Evolutionary conservation across 2,888 invertebrate species (phyloP).

Genomic region (Deroplatys truncata): DNA sequence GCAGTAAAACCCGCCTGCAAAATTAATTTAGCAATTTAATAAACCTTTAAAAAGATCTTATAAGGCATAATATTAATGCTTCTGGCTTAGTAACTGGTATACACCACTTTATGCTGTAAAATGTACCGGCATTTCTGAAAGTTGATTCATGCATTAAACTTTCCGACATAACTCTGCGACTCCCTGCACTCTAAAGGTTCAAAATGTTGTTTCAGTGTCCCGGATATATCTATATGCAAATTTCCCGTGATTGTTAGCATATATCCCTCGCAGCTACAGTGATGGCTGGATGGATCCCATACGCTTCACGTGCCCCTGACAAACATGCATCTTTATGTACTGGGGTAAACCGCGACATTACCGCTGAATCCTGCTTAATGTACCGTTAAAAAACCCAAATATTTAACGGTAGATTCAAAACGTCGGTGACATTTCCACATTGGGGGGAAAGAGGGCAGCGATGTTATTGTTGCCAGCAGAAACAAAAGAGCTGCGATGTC

Average conservation of each 20-base stretch:
- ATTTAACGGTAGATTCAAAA: not conserved
- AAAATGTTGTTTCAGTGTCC: not conserved
- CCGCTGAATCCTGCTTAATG: not conserved
- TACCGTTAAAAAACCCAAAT: not conserved
- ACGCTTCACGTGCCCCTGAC: not conserved
- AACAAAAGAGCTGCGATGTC: not conserved
- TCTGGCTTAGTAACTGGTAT: too few species aligned
- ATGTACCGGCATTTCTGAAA: too few species aligned
- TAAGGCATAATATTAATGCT: too few species aligned
- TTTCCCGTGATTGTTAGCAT: not conserved
- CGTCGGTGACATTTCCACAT: not conserved
- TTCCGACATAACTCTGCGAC: too few species aligned
- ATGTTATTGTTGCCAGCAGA: not conserved
- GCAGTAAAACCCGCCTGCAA: too few species aligned
- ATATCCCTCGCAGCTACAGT: not conserved
- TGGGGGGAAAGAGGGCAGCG: not conserved
- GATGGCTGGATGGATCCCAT: not conserved
- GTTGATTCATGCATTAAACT: too few species aligned
- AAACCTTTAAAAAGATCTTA: too few species aligned
- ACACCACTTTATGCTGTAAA: too few species aligned
- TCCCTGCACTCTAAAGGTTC: not conserved
- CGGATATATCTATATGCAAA: not conserved
- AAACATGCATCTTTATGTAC: too few species aligned
- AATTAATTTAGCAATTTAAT: too few species aligned
- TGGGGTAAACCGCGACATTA: not conserved